phyloP scores from a whole-genome alignment of 1,140 invertebrate genomes.

The Heliconius hermathena region DNA sequence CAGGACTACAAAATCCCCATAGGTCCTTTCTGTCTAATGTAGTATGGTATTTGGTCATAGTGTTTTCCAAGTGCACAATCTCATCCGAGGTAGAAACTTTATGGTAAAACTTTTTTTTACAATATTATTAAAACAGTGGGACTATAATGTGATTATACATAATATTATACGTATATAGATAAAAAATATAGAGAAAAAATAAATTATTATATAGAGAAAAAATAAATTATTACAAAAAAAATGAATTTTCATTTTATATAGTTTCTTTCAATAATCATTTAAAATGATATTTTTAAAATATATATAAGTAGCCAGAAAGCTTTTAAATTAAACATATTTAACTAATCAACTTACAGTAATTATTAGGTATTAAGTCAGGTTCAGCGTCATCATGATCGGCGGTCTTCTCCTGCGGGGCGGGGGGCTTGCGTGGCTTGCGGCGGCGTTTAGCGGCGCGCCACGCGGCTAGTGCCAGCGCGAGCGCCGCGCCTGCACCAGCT shows the following conservation, averaged over 20 bases:
- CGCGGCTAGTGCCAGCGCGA: slow-evolving; percentile 54
- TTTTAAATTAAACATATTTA: no score
- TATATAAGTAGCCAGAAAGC: no score
- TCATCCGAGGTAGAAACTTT: not conserved
- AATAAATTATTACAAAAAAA: not conserved
- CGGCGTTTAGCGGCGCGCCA: slow-evolving; percentile 56
- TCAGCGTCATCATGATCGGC: slow-evolving; percentile 65
- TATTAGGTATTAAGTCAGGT: slow-evolving; percentile 55
- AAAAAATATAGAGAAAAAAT: no score
- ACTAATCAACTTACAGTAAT: slow-evolving; percentile 42
- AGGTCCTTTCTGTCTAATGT: not conserved
- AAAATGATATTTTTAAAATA: no score
- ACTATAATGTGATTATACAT: not conserved
- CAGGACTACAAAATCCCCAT: not conserved
- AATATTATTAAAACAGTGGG: not conserved
- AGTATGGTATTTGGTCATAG: not conserved
- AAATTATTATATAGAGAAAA: not conserved
- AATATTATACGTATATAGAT: not conserved
- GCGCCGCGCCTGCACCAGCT: slow-evolving; percentile 57
- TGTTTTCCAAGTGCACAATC: not conserved
- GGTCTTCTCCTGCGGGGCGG: slow-evolving; percentile 50
- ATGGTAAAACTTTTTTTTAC: not conserved
- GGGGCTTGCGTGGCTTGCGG: slow-evolving; percentile 51
- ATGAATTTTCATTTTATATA: no score
- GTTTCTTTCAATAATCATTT: no score